Conservation (phyloP, 2,797 vertebrate genomes). For the Eurystomus glaucurus region DNA sequence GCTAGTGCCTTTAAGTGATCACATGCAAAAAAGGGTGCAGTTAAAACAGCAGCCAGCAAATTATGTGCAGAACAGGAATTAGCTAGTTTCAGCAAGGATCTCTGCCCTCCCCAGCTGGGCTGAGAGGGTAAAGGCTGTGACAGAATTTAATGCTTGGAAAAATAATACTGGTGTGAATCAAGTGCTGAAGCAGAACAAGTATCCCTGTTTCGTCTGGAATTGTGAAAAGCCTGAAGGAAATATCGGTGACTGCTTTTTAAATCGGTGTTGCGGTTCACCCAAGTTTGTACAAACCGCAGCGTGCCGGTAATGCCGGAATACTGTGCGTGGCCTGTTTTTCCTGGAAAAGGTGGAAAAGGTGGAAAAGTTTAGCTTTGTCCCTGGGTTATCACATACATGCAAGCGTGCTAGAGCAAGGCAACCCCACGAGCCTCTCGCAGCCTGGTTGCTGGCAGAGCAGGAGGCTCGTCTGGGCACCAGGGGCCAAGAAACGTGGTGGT, state of each 20-base stretch:
- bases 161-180: not conserved
- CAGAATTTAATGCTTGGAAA: slow-evolving; percentile 4
- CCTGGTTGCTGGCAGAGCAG: not conserved
- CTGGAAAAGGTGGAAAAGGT: not conserved
- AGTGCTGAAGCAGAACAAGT: not conserved
- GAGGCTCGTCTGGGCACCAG: not conserved
- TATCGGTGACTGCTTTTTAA: not conserved
- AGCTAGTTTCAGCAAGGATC: not conserved
- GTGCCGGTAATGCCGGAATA: rapidly evolving
- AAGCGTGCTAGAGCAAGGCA: rapidly evolving
- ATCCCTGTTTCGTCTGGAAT: not conserved
- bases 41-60: not conserved
- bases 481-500: rapidly evolving
- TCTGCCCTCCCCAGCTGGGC: not conserved
- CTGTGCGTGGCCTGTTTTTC: not conserved
- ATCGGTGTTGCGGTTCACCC: not conserved
- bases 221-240: not conserved
- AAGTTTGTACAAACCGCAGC: not conserved
- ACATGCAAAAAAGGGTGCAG: not conserved
- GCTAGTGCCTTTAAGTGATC: not conserved
- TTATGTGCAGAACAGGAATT: not conserved
- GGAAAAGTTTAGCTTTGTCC: not conserved
- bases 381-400: rapidly evolving
- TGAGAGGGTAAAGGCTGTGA: not conserved
- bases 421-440: rapidly evolving